Evolutionary conservation across 1,140 invertebrate genomes (phyloP).

Genomic region (Trichoplusia ni): DNA sequence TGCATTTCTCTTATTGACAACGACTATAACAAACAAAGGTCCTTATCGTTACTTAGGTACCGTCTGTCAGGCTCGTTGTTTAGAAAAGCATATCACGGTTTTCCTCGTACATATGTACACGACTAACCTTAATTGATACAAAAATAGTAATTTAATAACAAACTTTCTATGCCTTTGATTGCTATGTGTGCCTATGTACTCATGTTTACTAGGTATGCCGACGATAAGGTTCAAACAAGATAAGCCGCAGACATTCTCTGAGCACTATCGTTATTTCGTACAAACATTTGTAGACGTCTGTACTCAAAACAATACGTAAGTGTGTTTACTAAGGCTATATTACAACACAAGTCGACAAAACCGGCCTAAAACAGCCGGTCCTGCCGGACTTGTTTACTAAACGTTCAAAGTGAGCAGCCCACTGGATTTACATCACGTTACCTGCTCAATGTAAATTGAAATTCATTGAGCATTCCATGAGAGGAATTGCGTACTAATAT

Average conservation of each 20-base stretch:
- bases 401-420: conserved; percentile 16
- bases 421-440: conserved; percentile 49
- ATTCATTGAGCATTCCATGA: conserved; percentile 37
- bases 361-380: neutral
- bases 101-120: neutral
- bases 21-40: too few relatives aligned
- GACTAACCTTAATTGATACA: conserved; percentile 7
- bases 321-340: conserved; percentile 2
- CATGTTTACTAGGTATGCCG: neutral
- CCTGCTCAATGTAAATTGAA: conserved; percentile 39
- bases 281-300: neutral
- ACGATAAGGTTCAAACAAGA: conserved; percentile 4
- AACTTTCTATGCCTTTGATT: conserved; percentile 1
- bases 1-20: too few relatives aligned
- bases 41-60: too few relatives aligned
- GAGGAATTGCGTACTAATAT: conserved; percentile 34
- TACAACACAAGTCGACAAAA: neutral
- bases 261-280: conserved; percentile 1
- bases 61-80: too few relatives aligned
- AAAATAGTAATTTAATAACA: conserved; percentile 7
- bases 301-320: neutral
- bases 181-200: neutral
- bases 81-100: too few relatives aligned
- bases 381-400: conserved; percentile 5
- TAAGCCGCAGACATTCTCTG: neutral